These are phyloP conservation scores for Drosophila mimica DNA, from an alignment of 2,888 invertebrate species.

Conservation along the genomic window DNA sequence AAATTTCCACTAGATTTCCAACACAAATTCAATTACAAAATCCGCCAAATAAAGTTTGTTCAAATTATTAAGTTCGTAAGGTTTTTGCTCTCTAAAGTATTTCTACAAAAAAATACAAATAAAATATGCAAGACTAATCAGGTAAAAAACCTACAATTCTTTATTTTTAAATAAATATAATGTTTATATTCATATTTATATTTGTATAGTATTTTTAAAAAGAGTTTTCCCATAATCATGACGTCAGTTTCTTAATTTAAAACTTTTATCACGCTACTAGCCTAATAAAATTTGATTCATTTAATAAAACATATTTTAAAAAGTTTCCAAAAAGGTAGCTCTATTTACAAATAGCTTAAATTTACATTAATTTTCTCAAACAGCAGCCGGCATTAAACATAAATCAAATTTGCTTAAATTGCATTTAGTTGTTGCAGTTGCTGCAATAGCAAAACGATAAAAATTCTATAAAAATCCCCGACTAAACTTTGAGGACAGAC, in stretches of 20 bases:
- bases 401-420: neutral
- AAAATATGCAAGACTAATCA: neutral
- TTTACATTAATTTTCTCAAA: neutral
- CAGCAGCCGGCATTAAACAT: neutral
- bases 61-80: neutral
- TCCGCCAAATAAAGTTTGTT: neutral
- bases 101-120: neutral
- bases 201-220: neutral
- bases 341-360: neutral
- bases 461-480: constrained; percentile 20
- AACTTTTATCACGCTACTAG: too few species aligned
- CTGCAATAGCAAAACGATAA: neutral
- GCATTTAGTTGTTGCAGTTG: neutral
- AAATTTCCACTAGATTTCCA: neutral
- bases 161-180: too few species aligned
- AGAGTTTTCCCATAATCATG: neutral
- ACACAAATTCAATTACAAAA: neutral
- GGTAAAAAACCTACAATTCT: neutral
- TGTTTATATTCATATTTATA: neutral
- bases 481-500: constrained; percentile 40
- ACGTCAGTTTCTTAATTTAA: neutral
- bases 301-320: neutral
- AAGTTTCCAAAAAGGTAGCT: neutral
- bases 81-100: neutral
- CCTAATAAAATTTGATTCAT: neutral